These are phyloP conservation scores for Pseudopodoces humilis DNA, from an alignment of 2,113 vertebrate species.

Conservation along the genomic window DNA sequence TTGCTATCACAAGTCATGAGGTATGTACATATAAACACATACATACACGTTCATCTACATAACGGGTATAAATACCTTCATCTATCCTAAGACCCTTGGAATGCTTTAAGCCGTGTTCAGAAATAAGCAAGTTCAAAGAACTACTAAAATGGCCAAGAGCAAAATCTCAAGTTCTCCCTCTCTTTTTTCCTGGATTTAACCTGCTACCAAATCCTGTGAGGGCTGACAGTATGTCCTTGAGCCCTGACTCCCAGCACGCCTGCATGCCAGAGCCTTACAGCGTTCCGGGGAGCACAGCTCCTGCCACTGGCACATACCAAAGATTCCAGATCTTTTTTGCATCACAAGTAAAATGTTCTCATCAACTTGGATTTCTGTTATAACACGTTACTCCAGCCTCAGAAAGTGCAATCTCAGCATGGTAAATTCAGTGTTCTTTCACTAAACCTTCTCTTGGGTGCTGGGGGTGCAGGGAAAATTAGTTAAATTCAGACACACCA, in stretches of 20 bases:
- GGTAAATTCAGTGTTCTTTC: neutral
- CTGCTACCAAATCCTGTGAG: neutral
- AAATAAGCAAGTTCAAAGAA: neutral
- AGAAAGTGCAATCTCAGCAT: slow-evolving; percentile 51
- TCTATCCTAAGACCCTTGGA: neutral
- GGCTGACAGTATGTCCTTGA: neutral
- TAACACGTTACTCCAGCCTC: slow-evolving; percentile 44
- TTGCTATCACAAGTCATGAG: neutral
- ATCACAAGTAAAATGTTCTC: slow-evolving; percentile 15
- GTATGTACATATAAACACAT: rapidly evolving
- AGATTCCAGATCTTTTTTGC: slow-evolving; percentile 68
- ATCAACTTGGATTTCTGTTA: slow-evolving; percentile 50
- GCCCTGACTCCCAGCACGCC: neutral
- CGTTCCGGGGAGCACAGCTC: neutral
- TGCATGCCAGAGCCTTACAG: neutral
- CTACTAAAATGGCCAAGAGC: neutral
- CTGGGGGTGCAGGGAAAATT: neutral
- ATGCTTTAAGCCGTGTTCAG: neutral
- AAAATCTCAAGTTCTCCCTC: neutral
- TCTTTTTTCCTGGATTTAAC: neutral
- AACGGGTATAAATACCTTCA: neutral
- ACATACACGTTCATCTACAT: neutral
- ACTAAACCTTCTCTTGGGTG: neutral
- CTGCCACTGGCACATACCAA: slow-evolving; percentile 73
- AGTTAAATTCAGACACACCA: neutral